Evolutionary conservation across 2,797 vertebrate species (phyloP).

Genomic region (Trachops cirrhosus): DNA sequence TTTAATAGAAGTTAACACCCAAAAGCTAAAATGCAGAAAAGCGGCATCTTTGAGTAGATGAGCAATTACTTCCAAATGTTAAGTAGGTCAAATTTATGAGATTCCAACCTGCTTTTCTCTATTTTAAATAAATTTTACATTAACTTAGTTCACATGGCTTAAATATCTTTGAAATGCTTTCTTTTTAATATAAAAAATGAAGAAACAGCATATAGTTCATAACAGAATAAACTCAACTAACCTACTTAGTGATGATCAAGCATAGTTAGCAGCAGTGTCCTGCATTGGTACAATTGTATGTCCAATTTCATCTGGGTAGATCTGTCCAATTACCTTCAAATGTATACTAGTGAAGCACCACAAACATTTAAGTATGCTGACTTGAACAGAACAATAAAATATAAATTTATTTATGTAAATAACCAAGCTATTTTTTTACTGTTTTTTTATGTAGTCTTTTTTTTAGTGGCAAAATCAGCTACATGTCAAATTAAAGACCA

Average conservation of each 20-base stretch:
- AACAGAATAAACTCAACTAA: slow-evolving; percentile 73
- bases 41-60: not conserved
- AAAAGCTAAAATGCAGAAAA: not conserved
- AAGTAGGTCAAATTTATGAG: not conserved
- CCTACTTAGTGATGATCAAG: slow-evolving; percentile 74
- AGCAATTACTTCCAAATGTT: not conserved
- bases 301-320: slow-evolving; percentile 70
- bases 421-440: not conserved
- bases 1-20: not conserved
- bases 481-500: slow-evolving; percentile 28
- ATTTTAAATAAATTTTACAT: slow-evolving; percentile 48
- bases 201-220: slow-evolving; percentile 68
- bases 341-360: slow-evolving; percentile 66
- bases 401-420: slow-evolving; percentile 59
- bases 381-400: slow-evolving; percentile 70
- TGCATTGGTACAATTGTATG: slow-evolving; percentile 53
- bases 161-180: slow-evolving; percentile 71
- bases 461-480: slow-evolving; percentile 61
- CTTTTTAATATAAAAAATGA: slow-evolving; percentile 67
- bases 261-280: slow-evolving; percentile 56
- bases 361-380: slow-evolving; percentile 63
- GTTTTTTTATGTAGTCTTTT: slow-evolving; percentile 46
- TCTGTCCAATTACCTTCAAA: slow-evolving; percentile 76
- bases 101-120: slow-evolving; percentile 44
- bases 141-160: slow-evolving; percentile 60